Evolutionary conservation across 1,140 invertebrate species (phyloP), one percentile per base, ranked within the genome.

Genomic region (Lepeophtheirus salmonis): DNA sequence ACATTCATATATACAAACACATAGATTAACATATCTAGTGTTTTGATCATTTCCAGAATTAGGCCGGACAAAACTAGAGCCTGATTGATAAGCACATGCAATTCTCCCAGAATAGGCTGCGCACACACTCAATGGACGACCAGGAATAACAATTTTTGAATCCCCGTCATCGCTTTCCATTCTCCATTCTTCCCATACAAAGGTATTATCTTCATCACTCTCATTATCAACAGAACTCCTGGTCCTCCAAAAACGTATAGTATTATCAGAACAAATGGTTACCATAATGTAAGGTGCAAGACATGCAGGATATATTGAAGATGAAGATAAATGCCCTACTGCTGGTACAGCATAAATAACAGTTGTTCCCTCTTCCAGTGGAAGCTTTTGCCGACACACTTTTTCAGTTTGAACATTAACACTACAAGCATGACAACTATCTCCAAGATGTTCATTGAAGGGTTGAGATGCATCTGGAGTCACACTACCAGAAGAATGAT

Each of bases 1-100:
- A 71, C 95, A 99, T 72, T 99, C 95, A 73, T 95, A 97, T 63
- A 99, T 94, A n/a, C 88, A 87, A 1, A 98, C 87, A 67, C 70
- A 89, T 0, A 96, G 75, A 71, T 94, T 95, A 41, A 94, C 85
- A 71, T 86, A 92, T 49, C 89, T 78, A 0, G 82, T 81, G 68
- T 86, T 82, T 22, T 67, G 73, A 69, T 82, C 84, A 65, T 80
- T 79, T 0, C 83, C 83, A 1, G 83, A 74, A 0, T 84, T 64
- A 66, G 50, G 63, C 10, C 64, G 16, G 24, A 64, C 66, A 62
- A 68, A 69, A 13, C 67, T 66, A 41, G 65, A 62, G 61, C 69
- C 66, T 58, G 66, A 84, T 68, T 92, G 90, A 70, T 95, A 98
- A 0, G 92, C 94, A 69, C 90, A 90, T 0, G 95, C 92, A 52